Conservation (phyloP, 2,113 vertebrate genomes). For the Eleginops maclovinus region DNA sequence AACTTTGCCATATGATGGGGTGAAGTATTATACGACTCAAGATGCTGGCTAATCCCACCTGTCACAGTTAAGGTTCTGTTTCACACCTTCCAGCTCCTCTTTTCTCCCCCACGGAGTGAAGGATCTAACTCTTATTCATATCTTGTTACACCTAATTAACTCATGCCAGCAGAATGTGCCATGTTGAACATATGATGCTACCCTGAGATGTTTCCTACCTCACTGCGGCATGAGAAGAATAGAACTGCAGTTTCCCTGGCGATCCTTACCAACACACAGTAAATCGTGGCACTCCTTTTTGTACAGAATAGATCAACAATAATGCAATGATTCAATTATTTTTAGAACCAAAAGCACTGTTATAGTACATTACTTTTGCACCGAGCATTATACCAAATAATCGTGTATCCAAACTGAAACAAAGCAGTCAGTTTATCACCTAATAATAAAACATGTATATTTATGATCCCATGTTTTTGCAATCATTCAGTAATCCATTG, state of each 20-base stretch:
- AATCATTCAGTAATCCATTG: not conserved
- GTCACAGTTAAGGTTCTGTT: slow-evolving; percentile 57
- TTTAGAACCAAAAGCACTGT: slow-evolving; percentile 9
- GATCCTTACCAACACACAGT: slow-evolving; percentile 56
- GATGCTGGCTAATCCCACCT: slow-evolving; percentile 63
- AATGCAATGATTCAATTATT: slow-evolving; percentile 17
- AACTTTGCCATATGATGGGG: slow-evolving; percentile 54
- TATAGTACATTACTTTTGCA: not conserved
- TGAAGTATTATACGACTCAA: slow-evolving; percentile 49
- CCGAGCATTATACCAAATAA: not conserved
- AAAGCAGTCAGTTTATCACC: not conserved
- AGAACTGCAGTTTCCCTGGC: slow-evolving; percentile 72
- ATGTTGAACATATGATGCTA: slow-evolving; percentile 63
- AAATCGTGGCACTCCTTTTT: slow-evolving; percentile 33
- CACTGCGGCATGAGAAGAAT: slow-evolving; percentile 66
- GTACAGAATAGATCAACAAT: slow-evolving; percentile 21
- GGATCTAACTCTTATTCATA: slow-evolving; percentile 73
- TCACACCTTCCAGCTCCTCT: slow-evolving; percentile 66
- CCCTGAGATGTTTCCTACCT: slow-evolving; percentile 63
- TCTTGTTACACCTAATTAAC: slow-evolving; percentile 83
- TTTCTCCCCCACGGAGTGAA: slow-evolving; percentile 45
- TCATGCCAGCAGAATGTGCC: slow-evolving; percentile 60
- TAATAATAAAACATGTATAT: not conserved
- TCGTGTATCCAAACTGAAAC: not conserved
- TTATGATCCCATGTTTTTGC: not conserved